Conservation (phyloP, 2,797 vertebrate species). For the Nasua narica region DNA sequence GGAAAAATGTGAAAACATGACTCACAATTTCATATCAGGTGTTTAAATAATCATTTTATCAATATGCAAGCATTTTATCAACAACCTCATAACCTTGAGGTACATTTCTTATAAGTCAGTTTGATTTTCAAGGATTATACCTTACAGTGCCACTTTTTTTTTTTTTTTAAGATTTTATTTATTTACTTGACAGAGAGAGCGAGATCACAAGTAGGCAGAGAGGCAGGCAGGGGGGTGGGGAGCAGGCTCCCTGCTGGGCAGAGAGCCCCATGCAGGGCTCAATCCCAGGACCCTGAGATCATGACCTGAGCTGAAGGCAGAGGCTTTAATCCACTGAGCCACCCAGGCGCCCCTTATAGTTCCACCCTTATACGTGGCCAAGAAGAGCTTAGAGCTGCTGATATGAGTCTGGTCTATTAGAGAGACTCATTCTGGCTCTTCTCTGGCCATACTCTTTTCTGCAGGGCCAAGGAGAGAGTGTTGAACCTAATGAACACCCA, state of each 20-base stretch:
- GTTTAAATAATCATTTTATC: not conserved
- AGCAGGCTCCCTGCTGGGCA: no score
- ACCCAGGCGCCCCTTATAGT: not conserved
- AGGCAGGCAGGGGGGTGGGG: no score
- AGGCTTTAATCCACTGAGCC: no score
- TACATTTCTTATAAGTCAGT: not conserved
- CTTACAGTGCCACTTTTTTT: not conserved
- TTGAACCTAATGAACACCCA: accelerated
- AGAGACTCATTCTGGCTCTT: not conserved
- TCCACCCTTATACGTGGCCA: not conserved
- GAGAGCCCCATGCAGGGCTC: no score
- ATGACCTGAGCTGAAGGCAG: no score
- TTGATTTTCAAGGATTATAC: not conserved
- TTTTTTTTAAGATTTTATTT: no score
- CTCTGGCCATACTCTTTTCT: not conserved
- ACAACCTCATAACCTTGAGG: not conserved
- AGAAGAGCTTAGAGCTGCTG: not conserved
- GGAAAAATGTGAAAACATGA: not conserved
- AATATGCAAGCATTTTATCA: not conserved
- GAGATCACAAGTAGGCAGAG: no score
- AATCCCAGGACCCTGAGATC: no score
- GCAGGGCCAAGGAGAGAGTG: accelerated
- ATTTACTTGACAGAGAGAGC: no score
- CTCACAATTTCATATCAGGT: not conserved
- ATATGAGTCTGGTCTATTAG: accelerated